Percentiles rank a stretch among this genome's conserved stretches.
phyloP scores from a whole-genome alignment of 2,888 invertebrate species.

The Drosophila picticornis region DNA sequence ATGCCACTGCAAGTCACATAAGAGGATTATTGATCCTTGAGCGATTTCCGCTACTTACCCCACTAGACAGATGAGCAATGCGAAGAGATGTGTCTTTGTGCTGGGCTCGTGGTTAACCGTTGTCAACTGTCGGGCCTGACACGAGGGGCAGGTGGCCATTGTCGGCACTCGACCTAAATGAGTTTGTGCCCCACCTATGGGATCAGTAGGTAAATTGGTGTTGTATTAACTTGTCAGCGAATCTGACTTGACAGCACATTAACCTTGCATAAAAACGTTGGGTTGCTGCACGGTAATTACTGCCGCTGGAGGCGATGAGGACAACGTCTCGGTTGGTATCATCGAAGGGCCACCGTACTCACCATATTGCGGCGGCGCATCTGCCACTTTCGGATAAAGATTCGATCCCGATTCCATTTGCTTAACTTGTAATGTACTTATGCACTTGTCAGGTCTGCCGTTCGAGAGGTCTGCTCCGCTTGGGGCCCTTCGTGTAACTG shows the following conservation, averaged over 20 bases:
- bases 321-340: slow-evolving; percentile 31
- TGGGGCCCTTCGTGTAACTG: slow-evolving; percentile 33
- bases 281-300: slow-evolving; percentile 46
- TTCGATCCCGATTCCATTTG: slow-evolving; percentile 47
- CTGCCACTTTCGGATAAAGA: slow-evolving; percentile 33
- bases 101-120: slow-evolving; percentile 52
- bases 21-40: neutral
- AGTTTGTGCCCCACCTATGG: slow-evolving; percentile 15
- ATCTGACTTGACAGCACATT: neutral
- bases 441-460: slow-evolving; percentile 1
- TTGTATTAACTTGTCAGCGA: neutral
- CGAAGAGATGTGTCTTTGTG: slow-evolving; percentile 75
- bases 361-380: slow-evolving; percentile 47
- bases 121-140: slow-evolving; percentile 60
- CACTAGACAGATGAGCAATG: slow-evolving; percentile 60
- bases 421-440: neutral
- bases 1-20: slow-evolving; percentile 43
- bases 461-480: slow-evolving; percentile 30
- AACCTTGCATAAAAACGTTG: slow-evolving; percentile 43
- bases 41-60: slow-evolving; percentile 43
- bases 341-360: slow-evolving; percentile 38
- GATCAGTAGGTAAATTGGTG: neutral
- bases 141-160: slow-evolving; percentile 70
- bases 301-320: slow-evolving; percentile 5
- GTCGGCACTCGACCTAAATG: slow-evolving; percentile 53